Evolutionary conservation across 2,797 vertebrate species (phyloP).

Genomic region (Acipenser transmontanus): DNA sequence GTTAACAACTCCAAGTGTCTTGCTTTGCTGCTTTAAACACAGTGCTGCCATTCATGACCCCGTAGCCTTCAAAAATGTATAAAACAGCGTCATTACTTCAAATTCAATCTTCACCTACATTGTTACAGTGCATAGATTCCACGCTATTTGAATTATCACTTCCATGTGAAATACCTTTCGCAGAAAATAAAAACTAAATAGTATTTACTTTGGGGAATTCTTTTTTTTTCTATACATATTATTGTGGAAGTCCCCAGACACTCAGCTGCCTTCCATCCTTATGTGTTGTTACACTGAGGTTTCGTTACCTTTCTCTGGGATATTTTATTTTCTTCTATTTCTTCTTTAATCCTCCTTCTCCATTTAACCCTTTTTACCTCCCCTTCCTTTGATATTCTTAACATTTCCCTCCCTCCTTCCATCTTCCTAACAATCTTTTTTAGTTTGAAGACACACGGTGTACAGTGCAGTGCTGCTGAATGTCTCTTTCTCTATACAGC

Average conservation of each 20-base stretch:
- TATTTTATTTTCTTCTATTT: conserved; percentile 24
- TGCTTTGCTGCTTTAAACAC: too few species aligned
- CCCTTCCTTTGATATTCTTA: conserved; percentile 41
- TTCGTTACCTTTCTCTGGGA: conserved; percentile 42
- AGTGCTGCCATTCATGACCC: too few species aligned
- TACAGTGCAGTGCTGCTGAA: not conserved
- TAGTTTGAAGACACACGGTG: not conserved
- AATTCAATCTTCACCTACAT: too few species aligned
- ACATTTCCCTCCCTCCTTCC: not conserved
- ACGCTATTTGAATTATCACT: conserved; percentile 37
- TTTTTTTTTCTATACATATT: conserved; percentile 61
- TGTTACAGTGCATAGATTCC: too few species aligned
- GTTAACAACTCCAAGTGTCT: too few species aligned
- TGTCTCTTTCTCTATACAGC: not conserved
- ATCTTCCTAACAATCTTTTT: not conserved
- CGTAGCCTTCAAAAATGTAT: too few species aligned
- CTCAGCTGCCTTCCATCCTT: conserved; percentile 49
- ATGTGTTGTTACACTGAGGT: conserved; percentile 31
- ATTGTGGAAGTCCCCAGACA: conserved; percentile 58
- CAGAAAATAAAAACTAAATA: conserved; percentile 65
- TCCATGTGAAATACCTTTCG: conserved; percentile 55
- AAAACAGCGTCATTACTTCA: too few species aligned
- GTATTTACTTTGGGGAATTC: conserved; percentile 56
- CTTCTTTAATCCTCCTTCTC: conserved; percentile 21
- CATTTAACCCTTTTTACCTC: conserved; percentile 23